Evolutionary conservation across 2,113 vertebrate genomes (phyloP).

Genomic region (Sander lucioperca): DNA sequence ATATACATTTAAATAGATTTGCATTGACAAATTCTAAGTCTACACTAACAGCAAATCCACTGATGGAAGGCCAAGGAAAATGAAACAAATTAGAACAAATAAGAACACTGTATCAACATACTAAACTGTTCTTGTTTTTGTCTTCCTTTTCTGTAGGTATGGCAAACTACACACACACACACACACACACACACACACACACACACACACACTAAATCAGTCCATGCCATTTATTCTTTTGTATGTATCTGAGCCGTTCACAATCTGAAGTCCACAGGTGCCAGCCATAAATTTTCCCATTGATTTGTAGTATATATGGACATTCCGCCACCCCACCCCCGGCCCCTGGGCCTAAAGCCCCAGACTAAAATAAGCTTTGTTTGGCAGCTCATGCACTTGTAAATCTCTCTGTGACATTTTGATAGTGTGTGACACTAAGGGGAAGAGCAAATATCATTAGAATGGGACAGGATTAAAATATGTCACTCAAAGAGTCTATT

Average conservation of each 20-base stretch:
- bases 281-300: slow-evolving; percentile 69
- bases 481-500: slow-evolving; percentile 80
- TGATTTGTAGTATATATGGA: no score
- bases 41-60: not conserved
- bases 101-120: not conserved
- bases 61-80: not conserved
- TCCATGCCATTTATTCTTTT: slow-evolving; percentile 54
- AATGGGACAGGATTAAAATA: slow-evolving; percentile 79
- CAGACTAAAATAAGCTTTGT: slow-evolving; percentile 82
- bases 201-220: slow-evolving; percentile 19
- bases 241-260: slow-evolving; percentile 22
- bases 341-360: no score
- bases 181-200: slow-evolving; percentile 5
- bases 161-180: slow-evolving; percentile 17
- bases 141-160: not conserved
- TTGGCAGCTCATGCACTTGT: slow-evolving; percentile 77
- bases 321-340: no score
- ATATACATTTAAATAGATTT: not conserved
- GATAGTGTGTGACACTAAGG: slow-evolving; percentile 73
- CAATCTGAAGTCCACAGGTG: slow-evolving; percentile 69
- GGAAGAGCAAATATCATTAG: slow-evolving; percentile 79
- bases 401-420: slow-evolving; percentile 86
- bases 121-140: no score
- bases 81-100: not conserved
- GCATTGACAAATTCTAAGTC: not conserved